Evolutionary conservation across 2,888 invertebrate genomes (phyloP), one percentile per base, ranked within the genome.

Genomic region (Rhingia campestris): DNA sequence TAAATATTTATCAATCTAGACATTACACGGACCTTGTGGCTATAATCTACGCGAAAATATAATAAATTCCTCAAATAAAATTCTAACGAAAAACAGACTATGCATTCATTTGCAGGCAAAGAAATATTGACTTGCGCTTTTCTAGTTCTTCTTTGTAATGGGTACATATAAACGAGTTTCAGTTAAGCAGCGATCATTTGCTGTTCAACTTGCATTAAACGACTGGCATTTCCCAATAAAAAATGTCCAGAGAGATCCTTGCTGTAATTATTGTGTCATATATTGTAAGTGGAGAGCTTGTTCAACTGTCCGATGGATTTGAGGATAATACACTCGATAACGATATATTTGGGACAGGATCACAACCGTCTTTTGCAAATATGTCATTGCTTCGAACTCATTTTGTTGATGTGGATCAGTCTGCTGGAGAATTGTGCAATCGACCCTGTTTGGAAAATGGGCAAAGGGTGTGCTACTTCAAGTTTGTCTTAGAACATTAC

Each of bases 401-500:
- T 9, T 81, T 75, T 45, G n/a, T 86, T n/a, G 86, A 87, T 76
- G 51, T 86, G 12, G 70, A 86, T 0, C 63, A 86, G 56, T 45
- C 86, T 74, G 61, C 86, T 22, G 88, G 87, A 2, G 86, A 86
- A 12, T 59, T 86, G 7, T 93, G 93, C 69, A 74, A 86, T 51
- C 87, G 89, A 22, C 37, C 49, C 3, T 90, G 89, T 59, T 12
- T 70, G 4, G 72, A 59, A n/a, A 88, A 86, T 4, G 75, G 76
- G 1, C 86, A 87, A 5, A 88, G 87, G 75, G 86, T 88, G 9
- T 93, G 93, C 86, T 89, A 91, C 84, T 92, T 91, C 86, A 86
- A 90, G 58, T 92, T 92, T 85, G 88, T 88, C 2, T 64, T 92
- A 10, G 92, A 93, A 86, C 88, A 89, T 79, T 93, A 92, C 87